phyloP scores from a whole-genome alignment of 2,888 invertebrate genomes.

The Harpalus rufipes region DNA sequence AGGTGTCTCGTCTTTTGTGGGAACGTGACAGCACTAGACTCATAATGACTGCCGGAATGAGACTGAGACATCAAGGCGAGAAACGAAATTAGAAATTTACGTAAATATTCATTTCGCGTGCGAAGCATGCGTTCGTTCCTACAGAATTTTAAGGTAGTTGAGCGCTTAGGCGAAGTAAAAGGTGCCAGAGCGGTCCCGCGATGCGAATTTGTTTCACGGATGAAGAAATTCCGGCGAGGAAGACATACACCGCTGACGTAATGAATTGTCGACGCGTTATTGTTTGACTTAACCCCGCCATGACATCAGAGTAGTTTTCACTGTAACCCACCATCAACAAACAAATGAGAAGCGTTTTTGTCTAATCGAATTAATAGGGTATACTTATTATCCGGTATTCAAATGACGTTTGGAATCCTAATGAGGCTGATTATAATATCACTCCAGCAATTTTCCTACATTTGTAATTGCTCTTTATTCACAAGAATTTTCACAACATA shows the following conservation, averaged over 20 bases:
- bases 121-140: slow-evolving; percentile 8
- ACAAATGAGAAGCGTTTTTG: slow-evolving; percentile 20
- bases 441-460: neutral
- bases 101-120: slow-evolving; percentile 55
- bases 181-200: slow-evolving; percentile 20
- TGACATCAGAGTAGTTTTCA: slow-evolving; percentile 14
- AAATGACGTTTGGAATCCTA: slow-evolving; percentile 1
- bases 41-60: slow-evolving; percentile 17
- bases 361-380: slow-evolving; percentile 35
- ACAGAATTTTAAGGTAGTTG: slow-evolving; percentile 35
- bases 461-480: neutral
- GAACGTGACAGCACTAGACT: slow-evolving; percentile 8
- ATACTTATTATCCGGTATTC: slow-evolving; percentile 4
- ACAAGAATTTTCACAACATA: too few relatives aligned
- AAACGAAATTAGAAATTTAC: slow-evolving; percentile 55
- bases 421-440: neutral
- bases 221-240: slow-evolving; percentile 35
- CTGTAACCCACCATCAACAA: slow-evolving; percentile 26
- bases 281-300: slow-evolving; percentile 24
- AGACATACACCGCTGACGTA: slow-evolving; percentile 1
- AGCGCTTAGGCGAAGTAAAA: neutral
- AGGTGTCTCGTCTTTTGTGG: slow-evolving; percentile 8
- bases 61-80: neutral
- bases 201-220: slow-evolving; percentile 53
- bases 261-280: slow-evolving; percentile 37